These are phyloP conservation scores for Clarias platycephalus DNA, from an alignment of 2,797 vertebrate genomes.

Conservation along the genomic window DNA sequence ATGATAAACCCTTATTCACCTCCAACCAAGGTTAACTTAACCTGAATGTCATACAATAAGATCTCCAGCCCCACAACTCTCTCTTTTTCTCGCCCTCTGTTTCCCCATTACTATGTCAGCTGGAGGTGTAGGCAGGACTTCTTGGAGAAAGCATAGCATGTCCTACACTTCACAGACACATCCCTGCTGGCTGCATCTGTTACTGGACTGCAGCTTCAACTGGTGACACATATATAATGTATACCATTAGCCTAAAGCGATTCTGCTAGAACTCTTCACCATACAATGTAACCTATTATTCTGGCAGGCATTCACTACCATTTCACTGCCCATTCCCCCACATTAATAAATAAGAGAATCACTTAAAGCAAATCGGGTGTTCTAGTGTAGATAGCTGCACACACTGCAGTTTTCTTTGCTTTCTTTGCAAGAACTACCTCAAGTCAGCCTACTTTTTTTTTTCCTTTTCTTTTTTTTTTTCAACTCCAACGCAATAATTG, in stretches of 20 bases:
- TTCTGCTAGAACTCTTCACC: conserved; percentile 10
- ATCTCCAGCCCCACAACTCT: conserved; percentile 40
- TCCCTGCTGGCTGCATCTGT: conserved; percentile 40
- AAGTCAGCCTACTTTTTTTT: not conserved
- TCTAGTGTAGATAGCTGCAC: conserved; percentile 14
- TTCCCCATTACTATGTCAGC: conserved; percentile 51
- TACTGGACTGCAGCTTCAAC: conserved; percentile 34
- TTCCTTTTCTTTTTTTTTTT: not conserved
- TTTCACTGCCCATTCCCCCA: not conserved
- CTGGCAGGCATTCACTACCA: not conserved
- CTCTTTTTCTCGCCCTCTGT: conserved; percentile 12
- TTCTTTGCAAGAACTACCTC: conserved; percentile 19
- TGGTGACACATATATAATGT: conserved; percentile 35
- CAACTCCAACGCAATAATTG: conserved; percentile 9
- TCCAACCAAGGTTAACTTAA: conserved; percentile 51
- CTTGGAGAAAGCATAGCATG: conserved; percentile 25
- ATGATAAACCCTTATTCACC: conserved; percentile 47
- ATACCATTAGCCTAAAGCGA: conserved; percentile 45
- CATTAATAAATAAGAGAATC: conserved; percentile 39
- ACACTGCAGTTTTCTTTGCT: not conserved
- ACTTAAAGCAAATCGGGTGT: conserved; percentile 19
- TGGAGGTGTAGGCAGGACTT: conserved; percentile 39
- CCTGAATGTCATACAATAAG: conserved; percentile 48
- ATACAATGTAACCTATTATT: conserved; percentile 9
- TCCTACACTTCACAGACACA: conserved; percentile 32